Evolutionary conservation across 23 tunicate genomes (phyloP).

Genomic region (Oikopleura dioica): DNA sequence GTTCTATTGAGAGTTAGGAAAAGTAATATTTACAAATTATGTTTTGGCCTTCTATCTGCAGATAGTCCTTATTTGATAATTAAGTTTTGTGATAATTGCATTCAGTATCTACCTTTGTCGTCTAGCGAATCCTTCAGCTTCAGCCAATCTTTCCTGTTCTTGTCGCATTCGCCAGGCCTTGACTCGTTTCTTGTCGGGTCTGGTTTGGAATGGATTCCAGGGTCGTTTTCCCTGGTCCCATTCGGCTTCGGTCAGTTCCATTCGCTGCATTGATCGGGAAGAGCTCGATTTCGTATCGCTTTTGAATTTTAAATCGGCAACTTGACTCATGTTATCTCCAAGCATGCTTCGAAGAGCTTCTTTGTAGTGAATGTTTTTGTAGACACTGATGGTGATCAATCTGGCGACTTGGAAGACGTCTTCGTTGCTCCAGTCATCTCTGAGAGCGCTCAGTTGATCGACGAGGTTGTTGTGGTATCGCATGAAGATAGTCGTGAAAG

Average conservation of each 20-base stretch:
- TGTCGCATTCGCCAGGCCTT: not conserved
- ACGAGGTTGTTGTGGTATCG: not conserved
- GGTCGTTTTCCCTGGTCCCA: slow-evolving; percentile 1
- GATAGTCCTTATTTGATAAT: too few species aligned
- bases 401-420: not conserved
- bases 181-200: not conserved
- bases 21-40: too few species aligned
- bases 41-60: too few species aligned
- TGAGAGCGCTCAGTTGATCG: not conserved
- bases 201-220: not conserved
- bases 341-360: not conserved
- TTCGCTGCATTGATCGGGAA: too few species aligned
- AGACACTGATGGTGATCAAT: not conserved
- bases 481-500: not conserved
- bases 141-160: not conserved
- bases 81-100: too few species aligned
- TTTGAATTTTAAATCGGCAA: not conserved
- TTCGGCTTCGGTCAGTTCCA: not conserved
- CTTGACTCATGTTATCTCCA: not conserved
- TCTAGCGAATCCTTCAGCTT: not conserved
- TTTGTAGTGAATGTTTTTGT: slow-evolving; percentile 5
- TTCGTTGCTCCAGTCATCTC: not conserved
- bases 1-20: too few species aligned
- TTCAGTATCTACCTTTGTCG: too few species aligned
- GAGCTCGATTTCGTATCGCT: too few species aligned